Conservation (phyloP, 1,140 invertebrate genomes). For the Drosophila equinoxialis region DNA sequence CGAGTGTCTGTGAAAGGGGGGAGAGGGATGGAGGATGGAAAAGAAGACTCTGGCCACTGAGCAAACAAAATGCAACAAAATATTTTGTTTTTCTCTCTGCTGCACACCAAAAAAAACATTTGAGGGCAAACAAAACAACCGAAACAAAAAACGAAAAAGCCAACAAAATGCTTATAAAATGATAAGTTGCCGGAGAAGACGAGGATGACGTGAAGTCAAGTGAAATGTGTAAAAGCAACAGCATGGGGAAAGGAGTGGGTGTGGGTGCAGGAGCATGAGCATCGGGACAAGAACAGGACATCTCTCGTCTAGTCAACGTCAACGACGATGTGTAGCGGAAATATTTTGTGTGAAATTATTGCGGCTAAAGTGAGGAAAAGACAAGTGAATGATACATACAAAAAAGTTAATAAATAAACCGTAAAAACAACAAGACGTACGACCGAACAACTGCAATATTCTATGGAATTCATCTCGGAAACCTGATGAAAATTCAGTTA, state of each 20-base stretch:
- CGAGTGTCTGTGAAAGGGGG: not conserved
- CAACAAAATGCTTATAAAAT: conserved; percentile 71
- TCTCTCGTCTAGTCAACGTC: conserved; percentile 50
- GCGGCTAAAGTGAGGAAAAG: conserved; percentile 34
- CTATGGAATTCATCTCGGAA: too few species aligned
- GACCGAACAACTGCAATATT: too few species aligned
- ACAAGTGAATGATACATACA: conserved; percentile 12
- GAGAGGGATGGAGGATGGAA: not conserved
- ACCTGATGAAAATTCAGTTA: too few species aligned
- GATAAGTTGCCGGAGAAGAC: conserved; percentile 65
- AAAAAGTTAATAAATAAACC: conserved; percentile 1
- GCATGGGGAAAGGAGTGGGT: not conserved
- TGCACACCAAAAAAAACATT: conserved; percentile 54
- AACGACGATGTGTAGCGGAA: conserved; percentile 68
- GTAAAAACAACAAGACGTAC: too few species aligned
- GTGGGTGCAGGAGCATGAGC: not conserved
- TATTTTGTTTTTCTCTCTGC: conserved; percentile 66
- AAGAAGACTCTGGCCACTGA: conserved; percentile 7
- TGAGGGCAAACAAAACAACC: conserved; percentile 28
- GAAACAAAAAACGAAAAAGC: conserved; percentile 34
- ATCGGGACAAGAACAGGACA: conserved; percentile 28
- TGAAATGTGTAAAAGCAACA: conserved; percentile 61
- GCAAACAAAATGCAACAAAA: conserved; percentile 73
- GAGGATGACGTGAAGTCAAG: conserved; percentile 68
- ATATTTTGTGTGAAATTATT: conserved; percentile 77